phyloP scores from a whole-genome alignment of 2,113 vertebrate genomes.

The Edolisoma coerulescens region DNA sequence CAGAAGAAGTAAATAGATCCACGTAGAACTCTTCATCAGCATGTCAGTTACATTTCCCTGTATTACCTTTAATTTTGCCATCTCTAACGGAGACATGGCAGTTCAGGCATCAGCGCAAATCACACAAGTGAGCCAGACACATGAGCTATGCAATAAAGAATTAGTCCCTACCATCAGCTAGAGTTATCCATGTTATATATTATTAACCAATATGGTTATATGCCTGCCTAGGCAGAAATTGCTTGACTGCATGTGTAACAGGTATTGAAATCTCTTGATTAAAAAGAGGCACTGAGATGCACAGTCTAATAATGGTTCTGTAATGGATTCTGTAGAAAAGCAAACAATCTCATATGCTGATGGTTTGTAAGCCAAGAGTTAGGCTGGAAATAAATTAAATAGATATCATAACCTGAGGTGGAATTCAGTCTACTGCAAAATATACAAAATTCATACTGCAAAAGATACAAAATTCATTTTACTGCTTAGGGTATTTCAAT shows the following conservation, averaged over 20 bases:
- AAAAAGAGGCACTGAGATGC: not conserved
- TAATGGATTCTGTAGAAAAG: not conserved
- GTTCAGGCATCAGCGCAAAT: not conserved
- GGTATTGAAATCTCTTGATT: not conserved
- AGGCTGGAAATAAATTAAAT: not conserved
- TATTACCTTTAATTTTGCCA: not conserved
- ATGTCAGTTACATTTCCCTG: not conserved
- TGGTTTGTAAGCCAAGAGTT: not conserved
- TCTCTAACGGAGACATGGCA: not conserved
- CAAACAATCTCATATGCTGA: not conserved
- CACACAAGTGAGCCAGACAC: not conserved
- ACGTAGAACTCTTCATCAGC: not conserved
- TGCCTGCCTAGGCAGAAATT: not conserved
- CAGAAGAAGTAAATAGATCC: not conserved
- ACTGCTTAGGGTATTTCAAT: not conserved
- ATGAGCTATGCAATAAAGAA: not conserved
- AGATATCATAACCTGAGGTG: not conserved
- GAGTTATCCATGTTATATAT: not conserved
- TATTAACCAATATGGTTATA: not conserved
- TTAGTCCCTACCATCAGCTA: not conserved
- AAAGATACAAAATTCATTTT: not conserved
- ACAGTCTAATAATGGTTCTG: not conserved
- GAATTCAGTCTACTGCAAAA: not conserved
- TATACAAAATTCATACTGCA: not conserved
- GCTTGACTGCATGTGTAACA: not conserved